phyloP scores from a whole-genome alignment of 2,888 invertebrate genomes.

The Ormyrus thymus region DNA sequence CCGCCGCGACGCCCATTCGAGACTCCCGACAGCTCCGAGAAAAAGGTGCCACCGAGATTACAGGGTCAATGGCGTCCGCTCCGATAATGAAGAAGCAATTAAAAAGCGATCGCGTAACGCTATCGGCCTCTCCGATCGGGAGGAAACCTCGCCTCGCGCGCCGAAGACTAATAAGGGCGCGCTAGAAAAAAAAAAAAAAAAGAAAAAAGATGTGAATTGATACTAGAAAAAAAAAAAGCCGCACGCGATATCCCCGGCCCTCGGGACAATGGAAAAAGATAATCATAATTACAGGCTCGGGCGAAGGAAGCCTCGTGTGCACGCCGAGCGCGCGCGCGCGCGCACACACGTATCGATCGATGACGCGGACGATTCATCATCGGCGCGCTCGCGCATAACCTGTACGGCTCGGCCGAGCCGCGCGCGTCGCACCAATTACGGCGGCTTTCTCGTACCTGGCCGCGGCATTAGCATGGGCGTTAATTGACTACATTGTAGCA shows the following conservation, averaged over 20 bases:
- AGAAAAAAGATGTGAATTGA: background rate
- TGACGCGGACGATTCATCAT: background rate
- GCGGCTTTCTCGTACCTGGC: constrained; percentile 13
- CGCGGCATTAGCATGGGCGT: constrained; percentile 37
- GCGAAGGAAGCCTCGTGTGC: too few relatives aligned
- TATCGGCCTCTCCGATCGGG: too few relatives aligned
- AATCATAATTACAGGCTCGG: background rate
- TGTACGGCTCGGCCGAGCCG: background rate
- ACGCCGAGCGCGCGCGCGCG: too few relatives aligned
- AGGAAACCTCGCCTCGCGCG: background rate
- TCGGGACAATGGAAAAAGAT: background rate
- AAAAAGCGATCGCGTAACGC: constrained; percentile 8
- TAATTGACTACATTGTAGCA: constrained; percentile 52
- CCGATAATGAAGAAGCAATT: constrained; percentile 17
- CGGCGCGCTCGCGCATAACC: background rate
- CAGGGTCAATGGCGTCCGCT: background rate
- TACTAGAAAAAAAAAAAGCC: background rate
- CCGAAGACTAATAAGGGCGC: background rate
- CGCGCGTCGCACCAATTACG: constrained; percentile 24
- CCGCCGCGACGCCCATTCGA: too few relatives aligned
- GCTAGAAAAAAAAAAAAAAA: background rate
- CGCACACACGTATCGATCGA: background rate
- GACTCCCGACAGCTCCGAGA: too few relatives aligned
- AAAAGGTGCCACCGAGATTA: too few relatives aligned
- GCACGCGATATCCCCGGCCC: too few relatives aligned